Evolutionary conservation across 2,888 invertebrate genomes (phyloP).

Genomic region (Stenchaetothrips biformis): DNA sequence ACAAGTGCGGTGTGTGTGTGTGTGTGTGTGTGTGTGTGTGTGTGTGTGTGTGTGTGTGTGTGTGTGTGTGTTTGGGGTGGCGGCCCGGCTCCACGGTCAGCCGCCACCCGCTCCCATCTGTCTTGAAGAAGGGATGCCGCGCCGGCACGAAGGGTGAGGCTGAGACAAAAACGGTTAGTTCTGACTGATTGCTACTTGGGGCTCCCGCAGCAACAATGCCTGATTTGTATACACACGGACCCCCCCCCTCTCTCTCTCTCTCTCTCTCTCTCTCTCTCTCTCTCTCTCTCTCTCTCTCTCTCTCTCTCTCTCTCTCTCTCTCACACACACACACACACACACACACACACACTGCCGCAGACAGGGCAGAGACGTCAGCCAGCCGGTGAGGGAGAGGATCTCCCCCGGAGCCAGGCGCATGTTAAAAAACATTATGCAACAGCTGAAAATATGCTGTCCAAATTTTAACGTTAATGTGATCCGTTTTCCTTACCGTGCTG

Average conservation of each 20-base stretch:
- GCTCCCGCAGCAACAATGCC: conserved; percentile 5
- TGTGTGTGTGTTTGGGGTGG: conserved; percentile 1
- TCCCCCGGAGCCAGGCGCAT: too few species aligned
- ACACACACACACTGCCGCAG: not conserved
- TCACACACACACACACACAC: not conserved
- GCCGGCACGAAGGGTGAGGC: not conserved
- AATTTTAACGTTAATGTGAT: too few species aligned
- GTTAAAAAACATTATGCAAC: too few species aligned
- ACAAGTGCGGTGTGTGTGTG: not conserved
- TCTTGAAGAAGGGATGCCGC: conserved; percentile 17
- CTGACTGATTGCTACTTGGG: conserved; percentile 17
- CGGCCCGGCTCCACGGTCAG: not conserved
- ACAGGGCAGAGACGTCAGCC: not conserved
- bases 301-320: not conserved
- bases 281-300: conserved; percentile 1
- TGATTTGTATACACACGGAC: conserved; percentile 6
- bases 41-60: not conserved
- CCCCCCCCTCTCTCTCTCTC: too few species aligned
- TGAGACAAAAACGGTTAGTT: conserved; percentile 5
- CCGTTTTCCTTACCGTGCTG: too few species aligned
- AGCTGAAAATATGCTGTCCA: too few species aligned
- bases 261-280: too few species aligned
- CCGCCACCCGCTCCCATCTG: conserved; percentile 21
- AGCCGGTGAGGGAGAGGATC: not conserved
- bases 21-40: not conserved